Percentiles rank a stretch among this genome's conserved stretches.
Conservation (phyloP, 2,888 invertebrate genomes). For the Aspidiotus rigidus region DNA sequence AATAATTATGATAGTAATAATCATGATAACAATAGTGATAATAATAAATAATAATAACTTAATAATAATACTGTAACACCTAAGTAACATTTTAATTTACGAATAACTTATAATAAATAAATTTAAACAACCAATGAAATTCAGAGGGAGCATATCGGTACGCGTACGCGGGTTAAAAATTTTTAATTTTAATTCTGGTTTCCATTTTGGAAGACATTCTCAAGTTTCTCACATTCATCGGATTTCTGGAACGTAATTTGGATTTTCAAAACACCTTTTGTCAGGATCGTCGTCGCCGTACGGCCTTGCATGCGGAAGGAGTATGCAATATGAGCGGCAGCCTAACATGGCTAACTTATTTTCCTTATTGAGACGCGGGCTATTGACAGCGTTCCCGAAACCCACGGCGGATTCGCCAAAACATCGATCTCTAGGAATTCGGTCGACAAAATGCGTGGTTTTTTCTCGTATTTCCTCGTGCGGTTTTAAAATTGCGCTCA, state of each 20-base stretch:
- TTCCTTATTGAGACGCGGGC: slow-evolving; percentile 39
- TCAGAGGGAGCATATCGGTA: too few relatives aligned
- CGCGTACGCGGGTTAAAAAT: too few relatives aligned
- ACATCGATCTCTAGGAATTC: slow-evolving; percentile 16
- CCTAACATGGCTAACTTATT: slow-evolving; percentile 40
- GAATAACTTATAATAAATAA: too few relatives aligned
- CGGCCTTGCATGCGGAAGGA: slow-evolving; percentile 37
- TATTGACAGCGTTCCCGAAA: slow-evolving; percentile 35
- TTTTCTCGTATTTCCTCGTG: slow-evolving; percentile 24
- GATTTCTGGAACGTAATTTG: slow-evolving; percentile 23
- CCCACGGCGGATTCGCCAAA: slow-evolving; percentile 25
- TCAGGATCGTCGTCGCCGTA: slow-evolving; percentile 16
- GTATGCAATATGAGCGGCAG: slow-evolving; percentile 40
- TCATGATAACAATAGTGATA: too few relatives aligned
- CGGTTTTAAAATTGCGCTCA: slow-evolving; percentile 33
- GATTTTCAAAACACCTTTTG: slow-evolving; percentile 28
- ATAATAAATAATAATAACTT: too few relatives aligned
- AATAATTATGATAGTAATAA: too few relatives aligned
- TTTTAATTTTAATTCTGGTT: too few relatives aligned
- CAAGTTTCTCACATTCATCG: slow-evolving; percentile 5
- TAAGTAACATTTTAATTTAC: too few relatives aligned
- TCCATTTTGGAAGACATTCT: slow-evolving; percentile 21
- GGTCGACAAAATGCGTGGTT: slow-evolving; percentile 28
- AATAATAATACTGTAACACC: too few relatives aligned
- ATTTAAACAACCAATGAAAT: too few relatives aligned